Evolutionary conservation across 1,140 invertebrate genomes (phyloP).

Genomic region (Rhopalosiphum maidis): DNA sequence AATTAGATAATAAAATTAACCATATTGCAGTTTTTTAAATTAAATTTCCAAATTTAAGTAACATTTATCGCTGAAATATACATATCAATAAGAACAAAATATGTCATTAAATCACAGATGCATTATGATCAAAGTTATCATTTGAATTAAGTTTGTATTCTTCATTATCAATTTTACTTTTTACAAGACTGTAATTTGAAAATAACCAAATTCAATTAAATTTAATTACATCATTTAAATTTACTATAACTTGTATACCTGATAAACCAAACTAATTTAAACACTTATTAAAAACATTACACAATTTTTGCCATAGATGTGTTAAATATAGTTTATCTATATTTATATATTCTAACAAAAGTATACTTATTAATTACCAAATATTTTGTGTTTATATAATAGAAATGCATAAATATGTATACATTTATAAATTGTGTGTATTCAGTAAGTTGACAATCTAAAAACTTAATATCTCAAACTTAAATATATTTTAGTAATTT

Average conservation of each 20-base stretch:
- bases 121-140: conserved; percentile 20
- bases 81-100: conserved; percentile 33
- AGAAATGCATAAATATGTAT: neutral
- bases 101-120: neutral
- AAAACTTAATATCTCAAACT: neutral
- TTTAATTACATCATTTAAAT: neutral
- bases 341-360: neutral
- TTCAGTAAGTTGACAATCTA: conserved; percentile 41
- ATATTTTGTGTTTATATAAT: conserved; percentile 2
- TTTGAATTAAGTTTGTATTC: neutral
- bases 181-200: conserved; percentile 21
- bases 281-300: neutral
- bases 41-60: neutral
- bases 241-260: neutral
- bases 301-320: neutral
- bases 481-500: neutral
- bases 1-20: neutral
- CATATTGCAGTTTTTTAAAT: neutral
- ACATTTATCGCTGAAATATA: neutral
- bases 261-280: conserved; percentile 7
- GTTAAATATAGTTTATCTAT: neutral
- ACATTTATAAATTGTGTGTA: conserved; percentile 5
- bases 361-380: conserved; percentile 18
- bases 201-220: neutral
- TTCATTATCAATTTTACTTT: conserved; percentile 18